These are phyloP conservation scores for Doris montereyensis DNA, from an alignment of 2,888 invertebrate species.

Conservation along the genomic window DNA sequence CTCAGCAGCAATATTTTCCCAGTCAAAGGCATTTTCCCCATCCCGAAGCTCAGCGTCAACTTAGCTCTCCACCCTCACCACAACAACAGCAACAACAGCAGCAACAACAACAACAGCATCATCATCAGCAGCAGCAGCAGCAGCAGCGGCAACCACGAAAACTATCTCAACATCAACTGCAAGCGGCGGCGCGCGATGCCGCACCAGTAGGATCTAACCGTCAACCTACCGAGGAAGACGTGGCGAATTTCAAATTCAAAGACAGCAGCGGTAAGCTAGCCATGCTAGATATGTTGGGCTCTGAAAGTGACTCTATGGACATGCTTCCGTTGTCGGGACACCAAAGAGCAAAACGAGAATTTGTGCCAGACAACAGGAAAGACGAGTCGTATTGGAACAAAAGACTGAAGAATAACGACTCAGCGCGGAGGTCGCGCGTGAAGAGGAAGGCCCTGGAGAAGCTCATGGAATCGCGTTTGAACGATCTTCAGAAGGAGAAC, in stretches of 20 bases:
- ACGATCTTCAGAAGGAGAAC: slow-evolving; percentile 71
- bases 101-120: too few relatives aligned
- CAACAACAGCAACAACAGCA: too few relatives aligned
- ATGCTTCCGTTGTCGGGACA: background rate
- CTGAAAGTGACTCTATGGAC: background rate
- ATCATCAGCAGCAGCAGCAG: too few relatives aligned
- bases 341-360: slow-evolving; percentile 44
- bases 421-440: slow-evolving; percentile 72
- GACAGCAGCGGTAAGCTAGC: background rate
- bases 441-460: slow-evolving; percentile 71
- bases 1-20: too few relatives aligned
- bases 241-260: background rate
- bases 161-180: too few relatives aligned
- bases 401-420: slow-evolving; percentile 73
- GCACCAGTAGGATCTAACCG: too few relatives aligned
- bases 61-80: too few relatives aligned
- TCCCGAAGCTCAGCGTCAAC: too few relatives aligned
- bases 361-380: slow-evolving; percentile 63
- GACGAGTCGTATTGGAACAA: slow-evolving; percentile 72
- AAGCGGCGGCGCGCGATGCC: too few relatives aligned
- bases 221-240: too few relatives aligned
- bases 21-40: too few relatives aligned
- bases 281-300: background rate
- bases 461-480: slow-evolving; percentile 63
- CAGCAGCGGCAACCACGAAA: too few relatives aligned